These are phyloP conservation scores for Astreopora myriophthalma DNA, from an alignment of 64 coral and sea anemone species.

Conservation along the genomic window DNA sequence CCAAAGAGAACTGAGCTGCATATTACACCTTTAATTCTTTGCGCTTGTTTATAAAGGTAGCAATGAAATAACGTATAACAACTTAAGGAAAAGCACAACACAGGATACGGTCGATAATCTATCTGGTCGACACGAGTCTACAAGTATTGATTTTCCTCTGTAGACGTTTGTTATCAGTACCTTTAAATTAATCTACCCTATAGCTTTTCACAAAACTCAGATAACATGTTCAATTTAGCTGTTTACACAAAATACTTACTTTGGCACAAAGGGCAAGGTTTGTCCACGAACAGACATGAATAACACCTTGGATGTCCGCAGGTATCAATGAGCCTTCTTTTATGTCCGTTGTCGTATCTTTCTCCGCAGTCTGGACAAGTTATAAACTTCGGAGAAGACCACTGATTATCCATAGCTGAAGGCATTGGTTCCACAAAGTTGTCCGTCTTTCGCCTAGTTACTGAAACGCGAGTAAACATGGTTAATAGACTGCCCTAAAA, in stretches of 20 bases:
- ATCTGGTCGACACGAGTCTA: too few relatives aligned
- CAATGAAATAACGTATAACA: too few relatives aligned
- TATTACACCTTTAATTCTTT: too few relatives aligned
- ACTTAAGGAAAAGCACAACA: too few relatives aligned
- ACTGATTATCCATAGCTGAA: conserved; percentile 57
- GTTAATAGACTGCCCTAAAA: background rate
- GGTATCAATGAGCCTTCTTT: conserved; percentile 92
- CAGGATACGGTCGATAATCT: too few relatives aligned
- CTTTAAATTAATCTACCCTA: background rate
- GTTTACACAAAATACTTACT: conserved; percentile 73
- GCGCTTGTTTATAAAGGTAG: too few relatives aligned
- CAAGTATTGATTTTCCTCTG: background rate
- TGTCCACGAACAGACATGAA: conserved; percentile 95
- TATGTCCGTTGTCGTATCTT: conserved; percentile 83
- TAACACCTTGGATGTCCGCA: conserved; percentile 98
- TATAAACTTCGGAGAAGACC: conserved; percentile 96
- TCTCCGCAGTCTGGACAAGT: conserved; percentile 97
- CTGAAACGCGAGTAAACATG: background rate
- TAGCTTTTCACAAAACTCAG: background rate
- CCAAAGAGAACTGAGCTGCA: too few relatives aligned
- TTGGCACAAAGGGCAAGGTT: conserved; percentile 88
- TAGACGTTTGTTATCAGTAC: background rate
- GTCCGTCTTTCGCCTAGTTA: background rate
- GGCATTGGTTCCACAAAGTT: conserved; percentile 20
- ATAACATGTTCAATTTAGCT: background rate